Percentiles rank a stretch among this genome's conserved stretches.
Conservation (phyloP, 1,140 invertebrate genomes). For the Tetraneura akinire region DNA sequence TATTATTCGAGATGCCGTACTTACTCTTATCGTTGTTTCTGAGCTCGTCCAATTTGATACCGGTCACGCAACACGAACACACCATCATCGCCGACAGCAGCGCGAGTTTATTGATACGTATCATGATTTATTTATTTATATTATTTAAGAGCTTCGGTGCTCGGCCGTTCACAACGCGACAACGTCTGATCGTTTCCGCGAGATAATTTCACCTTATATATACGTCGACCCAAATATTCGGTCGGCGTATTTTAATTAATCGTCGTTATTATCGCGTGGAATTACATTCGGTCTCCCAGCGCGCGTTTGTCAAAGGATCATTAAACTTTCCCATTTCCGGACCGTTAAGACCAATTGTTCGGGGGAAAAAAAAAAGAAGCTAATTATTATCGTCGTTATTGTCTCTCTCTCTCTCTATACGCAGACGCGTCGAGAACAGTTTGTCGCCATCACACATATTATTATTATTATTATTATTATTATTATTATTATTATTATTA, state of each 20-base stretch:
- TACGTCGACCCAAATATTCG: slow-evolving; percentile 44
- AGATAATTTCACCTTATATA: slow-evolving; percentile 34
- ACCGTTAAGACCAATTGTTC: slow-evolving; percentile 49
- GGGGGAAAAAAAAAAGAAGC: too few relatives aligned
- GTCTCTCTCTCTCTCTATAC: too few relatives aligned
- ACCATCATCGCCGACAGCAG: background rate
- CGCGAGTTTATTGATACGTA: slow-evolving; percentile 16
- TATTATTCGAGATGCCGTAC: too few relatives aligned
- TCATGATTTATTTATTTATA: too few relatives aligned
- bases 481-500: too few relatives aligned
- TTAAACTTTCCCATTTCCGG: slow-evolving; percentile 49
- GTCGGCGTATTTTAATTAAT: slow-evolving; percentile 45
- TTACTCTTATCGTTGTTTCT: slow-evolving; percentile 43
- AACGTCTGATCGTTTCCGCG: slow-evolving; percentile 31
- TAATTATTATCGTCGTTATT: slow-evolving; percentile 18
- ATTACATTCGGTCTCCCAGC: background rate
- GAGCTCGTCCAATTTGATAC: slow-evolving; percentile 28
- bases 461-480: too few relatives aligned
- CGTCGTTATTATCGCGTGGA: slow-evolving; percentile 35
- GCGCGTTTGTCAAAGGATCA: slow-evolving; percentile 41
- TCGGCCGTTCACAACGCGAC: slow-evolving; percentile 7
- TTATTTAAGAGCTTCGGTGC: slow-evolving; percentile 42
- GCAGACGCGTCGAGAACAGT: background rate
- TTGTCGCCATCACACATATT: slow-evolving; percentile 22
- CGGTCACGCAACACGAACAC: slow-evolving; percentile 26